Conservation (phyloP, 2,888 invertebrate genomes). For the Ypsolopha scabrella region DNA sequence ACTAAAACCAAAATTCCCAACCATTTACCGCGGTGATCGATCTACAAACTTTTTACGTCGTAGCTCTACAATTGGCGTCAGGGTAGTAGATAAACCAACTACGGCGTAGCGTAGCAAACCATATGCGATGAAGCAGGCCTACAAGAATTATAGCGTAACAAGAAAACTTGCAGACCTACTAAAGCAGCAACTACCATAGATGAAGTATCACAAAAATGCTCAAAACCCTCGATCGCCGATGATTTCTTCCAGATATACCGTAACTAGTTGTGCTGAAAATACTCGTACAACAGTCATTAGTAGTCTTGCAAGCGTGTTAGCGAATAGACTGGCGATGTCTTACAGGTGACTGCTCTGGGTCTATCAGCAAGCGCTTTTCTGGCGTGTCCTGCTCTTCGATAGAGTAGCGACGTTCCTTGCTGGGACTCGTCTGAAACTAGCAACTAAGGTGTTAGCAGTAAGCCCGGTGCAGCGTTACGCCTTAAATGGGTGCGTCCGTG, state of each 20-base stretch:
- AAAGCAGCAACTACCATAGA: conserved; percentile 9
- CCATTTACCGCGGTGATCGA: too few species aligned
- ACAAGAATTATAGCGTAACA: too few species aligned
- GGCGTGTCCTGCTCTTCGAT: conserved; percentile 55
- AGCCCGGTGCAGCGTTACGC: conserved; percentile 18
- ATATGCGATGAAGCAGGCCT: too few species aligned
- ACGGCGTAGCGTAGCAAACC: too few species aligned
- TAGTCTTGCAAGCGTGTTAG: conserved; percentile 10
- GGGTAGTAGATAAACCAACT: too few species aligned
- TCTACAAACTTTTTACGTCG: too few species aligned
- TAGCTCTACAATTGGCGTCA: too few species aligned
- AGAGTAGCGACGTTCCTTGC: conserved; percentile 59
- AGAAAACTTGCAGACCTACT: not conserved
- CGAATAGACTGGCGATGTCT: conserved; percentile 26
- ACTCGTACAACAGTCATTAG: not conserved
- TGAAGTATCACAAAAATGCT: conserved; percentile 1
- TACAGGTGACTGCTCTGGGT: conserved; percentile 65
- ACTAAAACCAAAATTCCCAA: too few species aligned
- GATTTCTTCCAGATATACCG: conserved; percentile 2
- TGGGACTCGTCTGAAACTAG: conserved; percentile 65
- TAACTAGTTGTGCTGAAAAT: conserved; percentile 1
- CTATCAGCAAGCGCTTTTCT: conserved; percentile 66
- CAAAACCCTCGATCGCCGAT: not conserved
- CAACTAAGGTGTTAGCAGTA: conserved; percentile 42
- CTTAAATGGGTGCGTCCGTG: conserved; percentile 12